Percentiles rank a stretch among this genome's conserved stretches.
Evolutionary conservation across 1,140 invertebrate genomes (phyloP).

Genomic region (Aricia agestis): DNA sequence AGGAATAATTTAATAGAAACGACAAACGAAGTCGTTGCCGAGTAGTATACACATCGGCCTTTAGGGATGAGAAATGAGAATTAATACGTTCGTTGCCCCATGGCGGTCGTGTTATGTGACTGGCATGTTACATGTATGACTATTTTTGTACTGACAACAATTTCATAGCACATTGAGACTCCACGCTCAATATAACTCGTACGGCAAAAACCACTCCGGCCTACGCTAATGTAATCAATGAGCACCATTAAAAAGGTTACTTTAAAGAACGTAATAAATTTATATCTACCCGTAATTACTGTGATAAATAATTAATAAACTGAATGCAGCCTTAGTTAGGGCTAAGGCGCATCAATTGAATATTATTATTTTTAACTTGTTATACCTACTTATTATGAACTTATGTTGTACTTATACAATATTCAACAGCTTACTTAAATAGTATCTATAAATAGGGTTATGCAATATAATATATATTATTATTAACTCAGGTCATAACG

Average conservation of each 20-base stretch:
- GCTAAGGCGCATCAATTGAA: background rate
- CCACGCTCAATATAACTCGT: background rate
- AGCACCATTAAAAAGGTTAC: background rate
- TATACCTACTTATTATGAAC: no score
- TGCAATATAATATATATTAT: no score
- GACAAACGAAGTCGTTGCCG: constrained; percentile 27
- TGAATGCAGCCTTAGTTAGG: no score
- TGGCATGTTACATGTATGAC: constrained; percentile 22
- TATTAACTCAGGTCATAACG: no score
- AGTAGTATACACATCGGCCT: constrained; percentile 21
- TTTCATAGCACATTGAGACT: constrained; percentile 14
- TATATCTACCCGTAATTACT: background rate
- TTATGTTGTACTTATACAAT: no score
- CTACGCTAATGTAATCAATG: background rate
- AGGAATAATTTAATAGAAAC: background rate
- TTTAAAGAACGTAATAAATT: background rate
- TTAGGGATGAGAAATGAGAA: constrained; percentile 45
- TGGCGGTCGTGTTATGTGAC: constrained; percentile 20
- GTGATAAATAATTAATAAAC: background rate
- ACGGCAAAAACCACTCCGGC: background rate
- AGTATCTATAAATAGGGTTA: no score
- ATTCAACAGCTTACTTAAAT: no score
- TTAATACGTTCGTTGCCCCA: constrained; percentile 60
- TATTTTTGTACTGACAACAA: constrained; percentile 30
- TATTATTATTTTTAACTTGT: no score